Evolutionary conservation across 2,797 vertebrate genomes (phyloP).

Genomic region (Myotis daubentonii): DNA sequence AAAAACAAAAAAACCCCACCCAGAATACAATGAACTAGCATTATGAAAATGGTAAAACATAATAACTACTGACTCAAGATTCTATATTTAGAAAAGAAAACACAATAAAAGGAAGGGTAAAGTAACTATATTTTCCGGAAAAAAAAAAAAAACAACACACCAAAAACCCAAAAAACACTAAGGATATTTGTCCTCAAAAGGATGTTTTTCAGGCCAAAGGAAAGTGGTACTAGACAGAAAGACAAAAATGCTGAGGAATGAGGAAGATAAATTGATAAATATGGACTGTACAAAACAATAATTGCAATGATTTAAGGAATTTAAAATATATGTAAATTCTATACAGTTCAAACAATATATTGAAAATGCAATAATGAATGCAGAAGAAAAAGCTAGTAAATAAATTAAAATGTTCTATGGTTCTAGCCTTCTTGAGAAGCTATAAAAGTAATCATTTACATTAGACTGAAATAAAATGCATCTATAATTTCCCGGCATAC

Average conservation of each 20-base stretch:
- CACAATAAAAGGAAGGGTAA: not conserved
- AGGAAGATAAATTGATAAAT: not conserved
- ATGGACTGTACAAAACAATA: not conserved
- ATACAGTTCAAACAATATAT: not conserved
- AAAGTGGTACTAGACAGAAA: not conserved
- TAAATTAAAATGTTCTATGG: not conserved
- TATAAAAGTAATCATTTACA: not conserved
- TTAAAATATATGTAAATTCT: not conserved
- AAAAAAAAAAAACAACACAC: not conserved
- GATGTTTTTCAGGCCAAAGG: not conserved
- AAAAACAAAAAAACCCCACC: not conserved
- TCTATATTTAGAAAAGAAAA: not conserved
- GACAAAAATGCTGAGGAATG: not conserved
- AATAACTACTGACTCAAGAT: not conserved
- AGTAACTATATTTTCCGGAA: not conserved
- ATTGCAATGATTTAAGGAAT: not conserved
- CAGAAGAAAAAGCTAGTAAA: not conserved
- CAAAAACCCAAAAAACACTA: not conserved
- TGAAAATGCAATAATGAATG: not conserved
- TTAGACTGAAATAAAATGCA: not conserved
- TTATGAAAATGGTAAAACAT: slow-evolving; percentile 31
- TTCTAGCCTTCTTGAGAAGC: not conserved
- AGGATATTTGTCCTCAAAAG: not conserved
- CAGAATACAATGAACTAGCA: not conserved
- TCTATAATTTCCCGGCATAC: not conserved